Conservation (phyloP, 1,140 invertebrate genomes). For the Plutomurus gul region DNA sequence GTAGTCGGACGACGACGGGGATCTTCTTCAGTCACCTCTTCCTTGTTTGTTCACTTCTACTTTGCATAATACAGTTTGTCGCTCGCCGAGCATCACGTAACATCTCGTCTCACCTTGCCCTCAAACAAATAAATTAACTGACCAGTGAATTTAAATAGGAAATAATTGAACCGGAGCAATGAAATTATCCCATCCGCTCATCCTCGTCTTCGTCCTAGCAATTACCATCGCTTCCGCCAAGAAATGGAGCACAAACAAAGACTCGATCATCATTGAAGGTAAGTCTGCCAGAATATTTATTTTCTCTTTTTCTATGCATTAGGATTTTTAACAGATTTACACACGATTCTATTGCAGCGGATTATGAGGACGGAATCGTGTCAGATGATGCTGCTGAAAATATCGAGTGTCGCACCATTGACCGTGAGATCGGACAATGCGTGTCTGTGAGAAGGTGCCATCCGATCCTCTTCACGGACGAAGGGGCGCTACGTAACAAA, state of each 20-base stretch:
- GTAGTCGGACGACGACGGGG: too few species aligned
- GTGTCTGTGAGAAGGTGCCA: constrained; percentile 36
- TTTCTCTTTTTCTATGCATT: background rate
- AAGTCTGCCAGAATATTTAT: background rate
- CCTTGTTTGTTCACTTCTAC: too few species aligned
- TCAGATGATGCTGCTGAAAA: constrained; percentile 5
- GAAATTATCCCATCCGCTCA: too few species aligned
- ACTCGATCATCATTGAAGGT: constrained; percentile 44
- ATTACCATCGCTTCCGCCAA: background rate
- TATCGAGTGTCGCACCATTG: constrained; percentile 30
- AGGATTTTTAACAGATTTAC: background rate
- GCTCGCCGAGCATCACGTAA: too few species aligned
- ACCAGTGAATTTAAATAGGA: too few species aligned
- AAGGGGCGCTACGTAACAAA: constrained; percentile 34
- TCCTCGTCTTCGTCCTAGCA: background rate
- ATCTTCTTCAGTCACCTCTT: too few species aligned
- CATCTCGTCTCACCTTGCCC: too few species aligned
- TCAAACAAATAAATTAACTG: too few species aligned
- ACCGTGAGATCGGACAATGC: constrained; percentile 32
- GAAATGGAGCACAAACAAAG: constrained; percentile 44
- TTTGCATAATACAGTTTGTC: too few species aligned
- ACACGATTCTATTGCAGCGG: background rate
- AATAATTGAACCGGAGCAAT: too few species aligned
- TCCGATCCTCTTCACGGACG: constrained; percentile 39
- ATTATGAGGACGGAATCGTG: constrained; percentile 24